Evolutionary conservation across 2,797 vertebrate genomes (phyloP), one percentile per base, ranked within the genome.

Genomic region (Gadopsis marmoratus): DNA sequence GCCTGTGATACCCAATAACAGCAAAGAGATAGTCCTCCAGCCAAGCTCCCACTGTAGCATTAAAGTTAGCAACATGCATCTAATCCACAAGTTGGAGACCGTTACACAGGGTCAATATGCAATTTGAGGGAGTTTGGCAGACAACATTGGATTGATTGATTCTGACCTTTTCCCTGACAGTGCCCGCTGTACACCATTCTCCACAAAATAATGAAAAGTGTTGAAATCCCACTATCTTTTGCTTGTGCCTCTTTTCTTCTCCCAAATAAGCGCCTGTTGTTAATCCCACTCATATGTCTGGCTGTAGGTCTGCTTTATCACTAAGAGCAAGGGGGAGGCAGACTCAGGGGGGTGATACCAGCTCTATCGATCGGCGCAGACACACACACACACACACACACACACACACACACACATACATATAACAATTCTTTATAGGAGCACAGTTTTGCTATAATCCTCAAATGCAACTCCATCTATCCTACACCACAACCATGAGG

Each of bases 81-180:
- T 86, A 87, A 89, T 88, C 89, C 86, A 81, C 41, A 67, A 47
- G 82, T 87, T 86, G 78, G 79, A 84, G 82, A 68, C 62, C 11
- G 79, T 89, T 83, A 74, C 84, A 74, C 50, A 3, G 60, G 92
- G 93, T 94, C 93, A 91, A 93, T 94, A 93, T 91, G 90, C 91
- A 94, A 94, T 94, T 92, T 93, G 83, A 91, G 78, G 78, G 72
- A 64, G 84, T 80, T 84, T 87, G 88, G 85, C 89, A 71, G 82
- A 85, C 81, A 90, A 86, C 88, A 85, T 83, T 84, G 89, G 84
- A 90, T 91, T 94, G 94, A 95, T 93, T 94, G 91, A 93, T 91
- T 92, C 84, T 94, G 90, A 94, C 94, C 92, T 94, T 94, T 94
- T 86, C 74, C 78, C 81, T 86, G 89, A 92, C 90, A 90, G 88